phyloP scores from a whole-genome alignment of 2,888 invertebrate species.

The Ectemnius cavifrons region DNA sequence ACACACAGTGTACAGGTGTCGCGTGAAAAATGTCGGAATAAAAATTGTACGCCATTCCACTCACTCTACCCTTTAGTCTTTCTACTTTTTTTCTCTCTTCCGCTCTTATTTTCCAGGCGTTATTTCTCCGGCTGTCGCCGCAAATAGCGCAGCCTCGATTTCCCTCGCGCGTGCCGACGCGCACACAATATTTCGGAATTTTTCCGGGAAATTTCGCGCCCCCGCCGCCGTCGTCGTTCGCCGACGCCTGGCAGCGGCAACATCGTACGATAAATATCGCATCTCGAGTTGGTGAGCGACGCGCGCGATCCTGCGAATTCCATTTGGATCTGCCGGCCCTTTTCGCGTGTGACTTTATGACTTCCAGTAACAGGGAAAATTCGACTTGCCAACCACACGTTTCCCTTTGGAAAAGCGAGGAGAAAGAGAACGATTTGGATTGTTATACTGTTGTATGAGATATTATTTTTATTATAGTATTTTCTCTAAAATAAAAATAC shows the following conservation, averaged over 20 bases:
- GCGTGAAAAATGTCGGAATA: no score
- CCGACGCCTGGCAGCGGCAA: no score
- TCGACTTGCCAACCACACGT: conserved; percentile 17
- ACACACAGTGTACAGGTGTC: no score
- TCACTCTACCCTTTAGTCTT: not conserved
- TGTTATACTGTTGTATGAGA: no score
- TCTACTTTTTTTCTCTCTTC: not conserved
- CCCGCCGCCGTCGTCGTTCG: no score
- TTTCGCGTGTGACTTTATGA: conserved; percentile 32
- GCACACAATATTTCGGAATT: conserved; percentile 36
- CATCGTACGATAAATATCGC: conserved; percentile 38
- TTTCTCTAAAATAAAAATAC: no score
- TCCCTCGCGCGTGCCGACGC: not conserved
- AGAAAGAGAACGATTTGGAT: not conserved
- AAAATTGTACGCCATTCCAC: no score
- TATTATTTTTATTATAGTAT: no score
- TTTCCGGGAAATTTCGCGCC: conserved; percentile 36
- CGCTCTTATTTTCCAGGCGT: conserved; percentile 5
- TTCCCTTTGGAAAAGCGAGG: conserved; percentile 3
- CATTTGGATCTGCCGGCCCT: conserved; percentile 29
- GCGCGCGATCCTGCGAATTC: conserved; percentile 21
- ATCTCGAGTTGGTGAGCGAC: conserved; percentile 26
- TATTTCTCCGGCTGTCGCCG: not conserved
- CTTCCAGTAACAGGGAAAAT: conserved; percentile 22
- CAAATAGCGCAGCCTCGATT: not conserved